Evolutionary conservation across 2,888 invertebrate species (phyloP).

Genomic region (Dioctria rufipes): DNA sequence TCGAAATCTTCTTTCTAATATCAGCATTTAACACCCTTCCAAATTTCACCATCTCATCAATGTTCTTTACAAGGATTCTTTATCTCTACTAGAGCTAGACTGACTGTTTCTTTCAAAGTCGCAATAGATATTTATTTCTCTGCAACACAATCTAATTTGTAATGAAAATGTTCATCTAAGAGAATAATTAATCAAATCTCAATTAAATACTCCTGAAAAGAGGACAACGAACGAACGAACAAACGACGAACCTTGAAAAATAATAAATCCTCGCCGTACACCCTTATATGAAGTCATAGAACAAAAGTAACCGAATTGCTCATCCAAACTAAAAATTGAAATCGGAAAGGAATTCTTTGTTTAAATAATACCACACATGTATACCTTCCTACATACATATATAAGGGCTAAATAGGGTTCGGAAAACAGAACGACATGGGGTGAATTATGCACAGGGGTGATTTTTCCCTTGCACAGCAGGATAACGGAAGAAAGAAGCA

Average conservation of each 20-base stretch:
- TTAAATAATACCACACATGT: neutral
- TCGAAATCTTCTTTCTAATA: no score
- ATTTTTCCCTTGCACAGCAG: constrained; percentile 7
- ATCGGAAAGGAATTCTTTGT: neutral
- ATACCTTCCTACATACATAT: no score
- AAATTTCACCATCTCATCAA: neutral
- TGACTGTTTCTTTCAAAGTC: no score
- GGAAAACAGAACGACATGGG: neutral
- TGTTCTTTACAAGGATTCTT: neutral
- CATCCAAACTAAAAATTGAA: neutral
- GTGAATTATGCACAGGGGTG: constrained; percentile 24
- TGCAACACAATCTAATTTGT: neutral
- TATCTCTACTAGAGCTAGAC: no score
- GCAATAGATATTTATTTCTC: no score
- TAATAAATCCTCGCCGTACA: no score
- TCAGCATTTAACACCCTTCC: neutral
- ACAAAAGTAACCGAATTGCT: neutral
- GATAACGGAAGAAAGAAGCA: neutral
- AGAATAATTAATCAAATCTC: neutral
- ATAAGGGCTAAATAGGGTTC: neutral
- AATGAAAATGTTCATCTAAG: neutral
- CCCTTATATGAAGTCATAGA: neutral
- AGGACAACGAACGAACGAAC: neutral
- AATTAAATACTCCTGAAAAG: neutral
- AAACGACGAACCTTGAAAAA: no score